These are phyloP conservation scores for Anastrepha obliqua DNA, from an alignment of 1,140 invertebrate species.

Conservation along the genomic window DNA sequence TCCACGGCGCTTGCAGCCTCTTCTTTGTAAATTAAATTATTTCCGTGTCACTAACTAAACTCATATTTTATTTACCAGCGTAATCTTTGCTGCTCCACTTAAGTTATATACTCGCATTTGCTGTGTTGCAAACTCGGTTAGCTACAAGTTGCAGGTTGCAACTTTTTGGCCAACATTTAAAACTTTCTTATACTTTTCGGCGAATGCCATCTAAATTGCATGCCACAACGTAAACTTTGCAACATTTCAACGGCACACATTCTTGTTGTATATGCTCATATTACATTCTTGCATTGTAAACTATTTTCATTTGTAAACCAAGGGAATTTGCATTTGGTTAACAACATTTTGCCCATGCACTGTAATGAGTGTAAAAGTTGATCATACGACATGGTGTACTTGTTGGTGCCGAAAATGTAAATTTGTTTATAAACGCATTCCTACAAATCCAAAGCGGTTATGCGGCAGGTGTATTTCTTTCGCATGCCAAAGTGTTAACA, in stretches of 20 bases:
- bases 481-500: no score
- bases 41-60: constrained; percentile 33
- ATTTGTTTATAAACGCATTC: no score
- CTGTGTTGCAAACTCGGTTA: neutral
- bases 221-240: neutral
- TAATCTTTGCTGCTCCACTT: constrained; percentile 32
- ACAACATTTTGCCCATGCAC: neutral
- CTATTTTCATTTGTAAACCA: neutral
- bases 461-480: no score
- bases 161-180: constrained; percentile 38
- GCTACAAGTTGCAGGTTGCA: neutral
- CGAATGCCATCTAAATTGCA: constrained; percentile 31
- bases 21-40: constrained; percentile 42
- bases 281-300: constrained; percentile 1
- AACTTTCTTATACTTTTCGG: constrained; percentile 7
- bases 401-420: no score
- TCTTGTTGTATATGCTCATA: neutral
- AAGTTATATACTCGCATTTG: neutral
- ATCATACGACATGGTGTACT: neutral
- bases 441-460: no score
- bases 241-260: neutral
- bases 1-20: neutral
- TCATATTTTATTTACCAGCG: neutral
- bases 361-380: neutral
- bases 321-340: neutral